These are phyloP conservation scores for Neoitamus cyanurus DNA, from an alignment of 2,888 invertebrate genomes.

Conservation along the genomic window DNA sequence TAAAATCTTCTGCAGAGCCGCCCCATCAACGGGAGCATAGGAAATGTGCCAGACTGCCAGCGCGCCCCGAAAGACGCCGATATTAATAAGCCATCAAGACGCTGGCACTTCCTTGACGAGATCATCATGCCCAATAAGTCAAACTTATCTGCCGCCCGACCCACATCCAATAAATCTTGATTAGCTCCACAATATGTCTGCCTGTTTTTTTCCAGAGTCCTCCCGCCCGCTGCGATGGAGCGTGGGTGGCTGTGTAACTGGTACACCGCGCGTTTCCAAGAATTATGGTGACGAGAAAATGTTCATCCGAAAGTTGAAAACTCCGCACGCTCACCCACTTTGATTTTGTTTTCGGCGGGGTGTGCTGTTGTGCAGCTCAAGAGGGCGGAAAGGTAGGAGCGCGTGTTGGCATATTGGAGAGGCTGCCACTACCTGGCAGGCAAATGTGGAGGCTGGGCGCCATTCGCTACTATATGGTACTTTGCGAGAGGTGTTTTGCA, in stretches of 20 bases:
- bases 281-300: not conserved
- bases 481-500: not conserved
- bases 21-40: not conserved
- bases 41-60: not conserved
- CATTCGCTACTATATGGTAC: not conserved
- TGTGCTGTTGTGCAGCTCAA: not conserved
- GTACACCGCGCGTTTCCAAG: not conserved
- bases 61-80: not conserved
- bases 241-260: not conserved
- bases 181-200: slow-evolving; percentile 8
- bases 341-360: not conserved
- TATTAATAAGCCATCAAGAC: slow-evolving; percentile 35
- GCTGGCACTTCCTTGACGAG: slow-evolving; percentile 7
- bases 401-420: not conserved
- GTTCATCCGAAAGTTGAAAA: not conserved
- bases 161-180: slow-evolving; percentile 12
- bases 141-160: not conserved
- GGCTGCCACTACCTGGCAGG: not conserved
- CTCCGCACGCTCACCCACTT: not conserved
- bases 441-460: not conserved
- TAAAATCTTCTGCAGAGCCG: not conserved
- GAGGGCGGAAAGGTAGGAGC: not conserved
- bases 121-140: not conserved
- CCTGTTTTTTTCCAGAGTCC: not conserved
- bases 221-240: not conserved